Evolutionary conservation across 2,797 vertebrate genomes (phyloP).

Genomic region (Tragopan temminckii): DNA sequence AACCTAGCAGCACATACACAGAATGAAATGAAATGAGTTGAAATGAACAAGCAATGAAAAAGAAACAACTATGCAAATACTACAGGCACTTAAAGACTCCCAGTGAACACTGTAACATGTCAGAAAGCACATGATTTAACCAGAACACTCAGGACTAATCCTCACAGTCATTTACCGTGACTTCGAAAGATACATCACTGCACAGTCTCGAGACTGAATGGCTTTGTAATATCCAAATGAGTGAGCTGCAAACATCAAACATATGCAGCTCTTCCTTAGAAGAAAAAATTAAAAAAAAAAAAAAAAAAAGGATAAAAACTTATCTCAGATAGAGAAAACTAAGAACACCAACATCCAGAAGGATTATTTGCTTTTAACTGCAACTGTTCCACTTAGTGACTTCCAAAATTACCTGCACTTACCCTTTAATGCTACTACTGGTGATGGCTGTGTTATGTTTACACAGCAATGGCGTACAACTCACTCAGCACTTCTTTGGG

Average conservation of each 20-base stretch:
- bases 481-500: background rate
- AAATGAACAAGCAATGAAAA: conserved; percentile 8
- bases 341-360: background rate
- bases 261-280: background rate
- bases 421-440: conserved; percentile 8
- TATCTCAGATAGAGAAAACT: background rate
- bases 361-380: background rate
- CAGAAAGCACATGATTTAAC: background rate
- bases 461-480: conserved; percentile 24
- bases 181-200: background rate
- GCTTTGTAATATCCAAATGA: background rate
- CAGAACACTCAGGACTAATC: background rate
- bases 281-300: rapidly evolving
- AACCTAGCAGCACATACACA: background rate
- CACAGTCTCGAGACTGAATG: background rate
- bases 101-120: background rate
- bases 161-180: background rate
- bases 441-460: background rate
- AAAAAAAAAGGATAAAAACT: too few species aligned
- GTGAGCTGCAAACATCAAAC: background rate
- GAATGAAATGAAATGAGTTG: background rate
- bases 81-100: background rate
- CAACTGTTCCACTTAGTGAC: conserved; percentile 9
- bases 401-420: conserved; percentile 33
- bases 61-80: background rate